A percentile compares a stretch with the other conserved stretches of the same genome.
phyloP scores from a whole-genome alignment of 2,113 vertebrate genomes.

The Zeus faber region DNA sequence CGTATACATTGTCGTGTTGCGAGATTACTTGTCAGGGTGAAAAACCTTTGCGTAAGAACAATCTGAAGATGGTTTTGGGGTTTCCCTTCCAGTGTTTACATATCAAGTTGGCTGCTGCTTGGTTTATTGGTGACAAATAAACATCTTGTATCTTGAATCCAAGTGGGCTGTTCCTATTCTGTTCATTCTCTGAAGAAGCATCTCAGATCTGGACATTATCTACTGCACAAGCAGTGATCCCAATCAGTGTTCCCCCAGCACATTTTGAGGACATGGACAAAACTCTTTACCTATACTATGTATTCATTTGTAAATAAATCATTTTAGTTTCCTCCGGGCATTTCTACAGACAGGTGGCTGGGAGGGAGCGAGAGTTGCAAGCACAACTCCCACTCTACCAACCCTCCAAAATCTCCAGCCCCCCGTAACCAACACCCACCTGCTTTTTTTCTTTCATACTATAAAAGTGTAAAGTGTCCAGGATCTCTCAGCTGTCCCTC shows the following conservation, averaged over 20 bases:
- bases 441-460: no score
- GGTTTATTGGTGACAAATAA: no score
- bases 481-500: slow-evolving; percentile 12
- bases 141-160: no score
- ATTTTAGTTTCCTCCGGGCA: slow-evolving; percentile 13
- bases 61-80: no score
- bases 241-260: not conserved
- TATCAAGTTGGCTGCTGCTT: not conserved
- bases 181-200: no score
- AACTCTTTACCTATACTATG: slow-evolving; percentile 4
- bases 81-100: not conserved
- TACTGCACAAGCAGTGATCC: no score
- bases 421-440: no score
- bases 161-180: not conserved
- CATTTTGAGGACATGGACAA: not conserved
- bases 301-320: slow-evolving; percentile 27
- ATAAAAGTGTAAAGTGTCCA: no score
- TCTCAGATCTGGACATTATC: no score
- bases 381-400: no score
- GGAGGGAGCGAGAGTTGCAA: slow-evolving; percentile 33
- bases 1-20: slow-evolving; percentile 3
- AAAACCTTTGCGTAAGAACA: no score
- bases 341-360: slow-evolving; percentile 30
- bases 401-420: no score
- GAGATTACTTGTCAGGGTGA: not conserved